Evolutionary conservation across 1,140 invertebrate genomes (phyloP).

Genomic region (Zaprionus capensis): DNA sequence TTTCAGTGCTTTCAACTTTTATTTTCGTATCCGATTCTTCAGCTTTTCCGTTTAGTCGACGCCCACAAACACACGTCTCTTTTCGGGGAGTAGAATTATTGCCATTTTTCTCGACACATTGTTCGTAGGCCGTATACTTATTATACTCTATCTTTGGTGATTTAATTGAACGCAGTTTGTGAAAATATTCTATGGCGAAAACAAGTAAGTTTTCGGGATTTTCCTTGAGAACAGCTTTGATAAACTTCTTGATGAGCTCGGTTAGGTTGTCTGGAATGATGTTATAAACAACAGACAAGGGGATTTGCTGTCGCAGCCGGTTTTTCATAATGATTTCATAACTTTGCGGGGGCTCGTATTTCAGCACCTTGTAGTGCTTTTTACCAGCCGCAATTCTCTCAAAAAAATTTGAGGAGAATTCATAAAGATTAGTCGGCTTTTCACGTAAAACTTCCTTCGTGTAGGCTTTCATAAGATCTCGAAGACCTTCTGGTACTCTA

Average conservation of each 20-base stretch:
- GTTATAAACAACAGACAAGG: slow-evolving; percentile 77
- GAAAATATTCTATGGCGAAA: slow-evolving; percentile 85
- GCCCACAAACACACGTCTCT: slow-evolving; percentile 59
- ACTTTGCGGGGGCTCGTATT: slow-evolving; percentile 61
- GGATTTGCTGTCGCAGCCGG: slow-evolving; percentile 59
- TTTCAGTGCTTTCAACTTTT: not conserved
- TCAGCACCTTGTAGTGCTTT: slow-evolving; percentile 53
- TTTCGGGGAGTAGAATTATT: slow-evolving; percentile 23
- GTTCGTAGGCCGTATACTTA: slow-evolving; percentile 64
- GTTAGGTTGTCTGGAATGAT: slow-evolving; percentile 85
- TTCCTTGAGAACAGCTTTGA: slow-evolving; percentile 85
- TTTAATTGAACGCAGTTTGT: slow-evolving; percentile 81
- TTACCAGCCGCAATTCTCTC: slow-evolving; percentile 82
- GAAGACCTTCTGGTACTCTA: slow-evolving; percentile 85
- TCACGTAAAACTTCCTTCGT: slow-evolving; percentile 85
- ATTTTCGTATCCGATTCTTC: not conserved
- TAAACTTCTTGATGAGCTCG: slow-evolving; percentile 85
- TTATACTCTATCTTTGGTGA: slow-evolving; percentile 53
- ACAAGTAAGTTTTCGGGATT: slow-evolving; percentile 85
- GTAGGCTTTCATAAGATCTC: slow-evolving; percentile 85
- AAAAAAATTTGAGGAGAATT: slow-evolving; percentile 85
- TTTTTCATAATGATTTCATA: slow-evolving; percentile 70
- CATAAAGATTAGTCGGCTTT: slow-evolving; percentile 85
- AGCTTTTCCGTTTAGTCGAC: slow-evolving; percentile 32
- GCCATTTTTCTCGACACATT: slow-evolving; percentile 50